A percentile compares a stretch with the other conserved stretches of the same genome.
Evolutionary conservation across 2,113 vertebrate genomes (phyloP).

Genomic region (Poicephalus meyeri): DNA sequence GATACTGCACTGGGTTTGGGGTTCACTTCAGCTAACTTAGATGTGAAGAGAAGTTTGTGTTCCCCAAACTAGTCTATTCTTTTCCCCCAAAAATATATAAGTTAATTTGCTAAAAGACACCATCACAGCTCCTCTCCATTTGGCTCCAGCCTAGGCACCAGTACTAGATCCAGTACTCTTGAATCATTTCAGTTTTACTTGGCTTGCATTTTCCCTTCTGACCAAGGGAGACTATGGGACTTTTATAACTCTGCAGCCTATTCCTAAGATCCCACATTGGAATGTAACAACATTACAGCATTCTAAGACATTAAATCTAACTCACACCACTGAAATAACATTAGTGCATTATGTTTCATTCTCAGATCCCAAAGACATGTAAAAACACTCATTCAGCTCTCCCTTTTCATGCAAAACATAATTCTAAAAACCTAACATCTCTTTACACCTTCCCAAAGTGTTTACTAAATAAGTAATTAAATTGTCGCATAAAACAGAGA

Average conservation of each 20-base stretch:
- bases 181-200: neutral
- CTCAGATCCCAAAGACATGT: neutral
- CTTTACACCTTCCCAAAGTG: neutral
- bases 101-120: neutral
- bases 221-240: neutral
- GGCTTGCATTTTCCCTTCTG: neutral
- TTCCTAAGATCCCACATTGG: neutral
- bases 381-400: neutral
- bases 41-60: neutral
- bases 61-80: neutral
- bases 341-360: neutral
- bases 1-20: neutral
- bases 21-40: neutral
- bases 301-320: neutral
- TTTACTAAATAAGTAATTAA: neutral
- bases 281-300: neutral
- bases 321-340: rapidly evolving
- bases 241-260: neutral
- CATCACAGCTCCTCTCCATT: neutral
- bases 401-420: neutral
- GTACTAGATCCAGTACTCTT: neutral
- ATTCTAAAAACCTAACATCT: neutral
- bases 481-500: neutral
- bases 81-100: neutral
- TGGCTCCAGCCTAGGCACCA: neutral